phyloP scores from a whole-genome alignment of 2,888 invertebrate species.

The Tholera decimalis region DNA sequence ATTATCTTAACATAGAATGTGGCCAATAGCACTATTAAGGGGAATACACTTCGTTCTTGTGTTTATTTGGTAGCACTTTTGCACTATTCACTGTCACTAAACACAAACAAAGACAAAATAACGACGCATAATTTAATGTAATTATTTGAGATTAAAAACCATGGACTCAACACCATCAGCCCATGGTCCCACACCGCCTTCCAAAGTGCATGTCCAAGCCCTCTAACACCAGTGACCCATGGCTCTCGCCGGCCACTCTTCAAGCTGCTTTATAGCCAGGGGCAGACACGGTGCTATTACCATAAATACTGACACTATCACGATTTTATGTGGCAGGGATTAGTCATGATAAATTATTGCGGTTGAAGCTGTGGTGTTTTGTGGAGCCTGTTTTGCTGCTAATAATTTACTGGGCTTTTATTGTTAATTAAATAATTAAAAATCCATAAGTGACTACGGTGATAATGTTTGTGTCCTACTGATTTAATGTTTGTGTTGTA shows the following conservation, averaged over 20 bases:
- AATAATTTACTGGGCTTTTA: neutral
- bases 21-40: too few species aligned
- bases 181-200: neutral
- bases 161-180: neutral
- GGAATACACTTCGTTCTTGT: too few species aligned
- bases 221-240: conserved; percentile 17
- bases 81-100: too few species aligned
- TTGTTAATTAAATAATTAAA: too few species aligned
- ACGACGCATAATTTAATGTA: neutral
- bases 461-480: too few species aligned
- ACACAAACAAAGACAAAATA: too few species aligned
- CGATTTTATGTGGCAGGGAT: conserved; percentile 33
- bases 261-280: conserved; percentile 50
- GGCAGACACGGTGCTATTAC: conserved; percentile 39
- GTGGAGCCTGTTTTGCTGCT: neutral
- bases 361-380: neutral
- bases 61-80: too few species aligned
- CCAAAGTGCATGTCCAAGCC: conserved; percentile 10
- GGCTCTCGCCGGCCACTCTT: conserved; percentile 42
- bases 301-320: conserved; percentile 47
- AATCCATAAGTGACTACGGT: too few species aligned
- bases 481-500: too few species aligned
- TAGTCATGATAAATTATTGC: conserved; percentile 25
- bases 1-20: too few species aligned
- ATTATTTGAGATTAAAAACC: too few species aligned